phyloP scores from a whole-genome alignment of 1,140 invertebrate species.

The Spodoptera frugiperda region DNA sequence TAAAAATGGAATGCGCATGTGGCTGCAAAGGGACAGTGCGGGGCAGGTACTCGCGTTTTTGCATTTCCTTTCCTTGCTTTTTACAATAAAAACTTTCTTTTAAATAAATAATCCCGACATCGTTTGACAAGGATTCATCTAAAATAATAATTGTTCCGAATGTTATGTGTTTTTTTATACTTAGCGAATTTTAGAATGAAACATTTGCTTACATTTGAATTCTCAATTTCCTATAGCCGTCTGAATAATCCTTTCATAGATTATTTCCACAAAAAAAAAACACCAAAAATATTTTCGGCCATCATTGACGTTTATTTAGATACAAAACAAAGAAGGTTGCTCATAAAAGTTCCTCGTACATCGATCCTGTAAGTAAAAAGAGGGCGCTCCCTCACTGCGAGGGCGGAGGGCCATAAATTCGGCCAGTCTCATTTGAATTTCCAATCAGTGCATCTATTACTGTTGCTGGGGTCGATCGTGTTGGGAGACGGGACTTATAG shows the following conservation, averaged over 20 bases:
- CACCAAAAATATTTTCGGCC: background rate
- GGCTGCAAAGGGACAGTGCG: conserved; percentile 77
- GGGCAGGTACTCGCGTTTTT: conserved; percentile 79
- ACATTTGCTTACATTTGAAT: background rate
- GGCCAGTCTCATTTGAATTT: conserved; percentile 80
- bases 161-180: conserved; percentile 24
- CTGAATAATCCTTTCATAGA: background rate
- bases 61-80: conserved; percentile 84
- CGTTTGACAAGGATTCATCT: conserved; percentile 82
- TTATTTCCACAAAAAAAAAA: background rate
- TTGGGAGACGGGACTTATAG: background rate
- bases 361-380: conserved; percentile 52
- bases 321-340: conserved; percentile 32
- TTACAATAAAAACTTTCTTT: conserved; percentile 86
- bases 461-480: conserved; percentile 29
- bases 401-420: conserved; percentile 72
- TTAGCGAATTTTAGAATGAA: background rate
- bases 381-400: conserved; percentile 53
- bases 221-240: background rate
- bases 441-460: conserved; percentile 74
- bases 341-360: conserved; percentile 28
- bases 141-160: conserved; percentile 80
- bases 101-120: conserved; percentile 85
- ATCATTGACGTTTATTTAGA: conserved; percentile 30
- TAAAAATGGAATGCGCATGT: conserved; percentile 76